Base-by-base conservation (phyloP, 2,888 invertebrate species). In the Andrena hattorfiana region DNA sequence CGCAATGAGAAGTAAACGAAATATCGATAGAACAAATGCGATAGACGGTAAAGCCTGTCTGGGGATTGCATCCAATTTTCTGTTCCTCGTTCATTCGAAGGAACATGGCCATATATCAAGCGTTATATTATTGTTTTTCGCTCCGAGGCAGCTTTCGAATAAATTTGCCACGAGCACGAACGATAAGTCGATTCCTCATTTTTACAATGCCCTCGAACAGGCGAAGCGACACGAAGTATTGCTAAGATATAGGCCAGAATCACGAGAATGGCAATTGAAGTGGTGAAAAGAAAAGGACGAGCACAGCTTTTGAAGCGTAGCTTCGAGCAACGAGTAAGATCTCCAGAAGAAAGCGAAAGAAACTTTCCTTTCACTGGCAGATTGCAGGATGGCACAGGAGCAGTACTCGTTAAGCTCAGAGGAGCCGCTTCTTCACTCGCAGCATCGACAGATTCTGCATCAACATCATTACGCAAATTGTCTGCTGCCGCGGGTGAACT, bases 61-160 rank as follows among this genome's bases (percentile, higher is more conserved):
- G 30, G 35, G 62, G 71, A 84, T 74, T 74, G 77, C 67, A 63
- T 77, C 51, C 59, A 70, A 42, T 84, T 81, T 70, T 68, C 63
- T 35, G 49, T 54, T 54, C 49, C 32, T 56, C 30, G 70, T 32
- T 30, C 32, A 63, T 70, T 67, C 51, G 67, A 48, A 26, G 20
- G n/a, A 54, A 5, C 13, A n/a, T 2, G 26, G 6, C 20, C 30
- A 16, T n/a, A n/a, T 20, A 10, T n/a, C 23, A 13, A 13, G 26
- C 62, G 35, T 2, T 13, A 10, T 51, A 10, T 54, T 51, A 42
- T 49, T 26, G 35, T 28, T 54, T 16, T 16, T 56, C 10, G 20
- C n/a, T 23, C 23, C 23, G 10, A 20, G 10, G 6, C 5, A 23
- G 13, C 23, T 10, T 23, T 56, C 23, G 23, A 23, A 20, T 20